Conservation (phyloP, 1,140 invertebrate genomes). For the Zaprionus vittiger region DNA sequence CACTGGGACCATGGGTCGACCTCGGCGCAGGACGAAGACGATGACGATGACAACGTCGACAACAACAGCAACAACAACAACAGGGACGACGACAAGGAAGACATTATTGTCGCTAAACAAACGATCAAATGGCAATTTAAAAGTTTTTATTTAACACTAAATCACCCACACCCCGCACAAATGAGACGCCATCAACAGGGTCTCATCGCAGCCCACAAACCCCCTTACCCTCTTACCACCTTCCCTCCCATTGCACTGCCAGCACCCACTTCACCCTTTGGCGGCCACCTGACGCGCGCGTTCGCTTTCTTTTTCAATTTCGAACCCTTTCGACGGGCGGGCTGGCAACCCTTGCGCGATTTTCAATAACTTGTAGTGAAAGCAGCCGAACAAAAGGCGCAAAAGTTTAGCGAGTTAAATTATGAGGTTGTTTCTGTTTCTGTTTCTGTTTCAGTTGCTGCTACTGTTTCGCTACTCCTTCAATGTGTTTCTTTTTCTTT, state of each 20-base stretch:
- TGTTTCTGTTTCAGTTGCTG: slow-evolving; percentile 27
- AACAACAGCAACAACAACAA: slow-evolving; percentile 45
- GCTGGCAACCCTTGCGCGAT: slow-evolving; percentile 71
- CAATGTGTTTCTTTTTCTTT: slow-evolving; percentile 19
- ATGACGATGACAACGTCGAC: slow-evolving; percentile 38
- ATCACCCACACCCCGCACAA: slow-evolving; percentile 76
- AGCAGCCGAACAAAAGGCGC: slow-evolving; percentile 75
- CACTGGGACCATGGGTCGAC: slow-evolving; percentile 50
- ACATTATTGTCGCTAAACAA: slow-evolving; percentile 84
- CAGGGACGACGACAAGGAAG: slow-evolving; percentile 50
- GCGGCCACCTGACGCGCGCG: slow-evolving; percentile 68
- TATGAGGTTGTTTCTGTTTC: slow-evolving; percentile 69
- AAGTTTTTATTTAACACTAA: slow-evolving; percentile 84
- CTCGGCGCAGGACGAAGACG: neutral
- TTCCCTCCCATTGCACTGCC: too few relatives aligned
- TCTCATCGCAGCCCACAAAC: neutral
- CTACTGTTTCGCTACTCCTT: too few relatives aligned
- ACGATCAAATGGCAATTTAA: slow-evolving; percentile 84
- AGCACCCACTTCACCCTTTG: slow-evolving; percentile 29
- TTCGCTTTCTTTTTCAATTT: slow-evolving; percentile 82
- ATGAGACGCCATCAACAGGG: slow-evolving; percentile 35
- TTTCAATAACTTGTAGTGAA: slow-evolving; percentile 79
- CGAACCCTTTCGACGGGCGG: slow-evolving; percentile 64
- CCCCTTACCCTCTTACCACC: neutral
- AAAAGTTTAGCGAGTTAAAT: slow-evolving; percentile 81